Evolutionary conservation across 2,888 invertebrate genomes (phyloP).

Genomic region (Brenthis ino): DNA sequence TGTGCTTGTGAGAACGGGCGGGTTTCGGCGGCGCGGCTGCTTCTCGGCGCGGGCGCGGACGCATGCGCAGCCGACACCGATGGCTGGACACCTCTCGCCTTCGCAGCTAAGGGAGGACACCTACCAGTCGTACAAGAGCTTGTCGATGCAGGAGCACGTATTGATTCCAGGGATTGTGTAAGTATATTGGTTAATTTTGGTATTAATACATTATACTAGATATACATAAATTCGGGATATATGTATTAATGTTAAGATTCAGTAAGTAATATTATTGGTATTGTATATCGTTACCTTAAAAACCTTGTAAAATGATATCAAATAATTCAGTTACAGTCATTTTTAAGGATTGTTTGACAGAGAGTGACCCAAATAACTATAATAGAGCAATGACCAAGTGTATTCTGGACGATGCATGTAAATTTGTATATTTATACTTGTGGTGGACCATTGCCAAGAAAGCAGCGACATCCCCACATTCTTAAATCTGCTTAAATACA

Average conservation of each 20-base stretch:
- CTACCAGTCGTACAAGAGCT: slow-evolving; percentile 90
- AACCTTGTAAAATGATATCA: not conserved
- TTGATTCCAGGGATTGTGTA: slow-evolving; percentile 94
- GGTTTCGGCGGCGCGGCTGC: slow-evolving; percentile 89
- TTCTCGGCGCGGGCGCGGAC: slow-evolving; percentile 95
- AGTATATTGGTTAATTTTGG: slow-evolving; percentile 46
- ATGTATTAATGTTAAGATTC: no score
- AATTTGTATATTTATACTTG: slow-evolving; percentile 76
- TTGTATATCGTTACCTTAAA: not conserved
- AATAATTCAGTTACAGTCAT: slow-evolving; percentile 1
- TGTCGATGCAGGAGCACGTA: slow-evolving; percentile 91
- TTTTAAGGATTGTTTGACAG: slow-evolving; percentile 18
- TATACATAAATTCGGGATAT: no score
- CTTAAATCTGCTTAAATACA: slow-evolving; percentile 59
- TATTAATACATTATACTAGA: no score
- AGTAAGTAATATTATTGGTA: no score
- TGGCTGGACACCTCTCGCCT: slow-evolving; percentile 95
- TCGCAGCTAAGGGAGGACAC: slow-evolving; percentile 95
- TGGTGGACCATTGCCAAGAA: slow-evolving; percentile 76
- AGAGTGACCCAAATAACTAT: slow-evolving; percentile 54
- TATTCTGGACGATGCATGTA: slow-evolving; percentile 69
- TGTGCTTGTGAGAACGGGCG: slow-evolving; percentile 94
- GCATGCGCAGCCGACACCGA: slow-evolving; percentile 95
- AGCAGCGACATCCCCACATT: slow-evolving; percentile 73
- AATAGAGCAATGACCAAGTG: slow-evolving; percentile 70